These are phyloP conservation scores for Phrynosoma blainvillii DNA, from an alignment of 2,113 vertebrate species.

Conservation along the genomic window DNA sequence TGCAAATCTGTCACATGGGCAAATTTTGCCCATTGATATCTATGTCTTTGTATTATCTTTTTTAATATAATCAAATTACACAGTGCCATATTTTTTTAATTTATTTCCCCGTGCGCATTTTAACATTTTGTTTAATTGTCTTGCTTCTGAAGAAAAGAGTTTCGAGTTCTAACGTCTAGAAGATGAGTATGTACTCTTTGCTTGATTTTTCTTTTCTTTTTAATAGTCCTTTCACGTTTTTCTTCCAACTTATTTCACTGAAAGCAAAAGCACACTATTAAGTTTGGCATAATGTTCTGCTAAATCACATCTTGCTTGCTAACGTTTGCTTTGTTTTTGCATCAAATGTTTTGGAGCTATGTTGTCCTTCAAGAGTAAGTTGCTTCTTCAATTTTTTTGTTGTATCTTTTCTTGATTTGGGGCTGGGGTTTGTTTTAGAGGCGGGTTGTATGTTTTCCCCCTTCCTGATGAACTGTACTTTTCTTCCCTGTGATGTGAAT, in stretches of 20 bases:
- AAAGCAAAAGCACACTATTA: slow-evolving; percentile 3
- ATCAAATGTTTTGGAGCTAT: slow-evolving; percentile 72
- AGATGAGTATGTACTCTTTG: neutral
- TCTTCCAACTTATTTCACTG: fast-evolving
- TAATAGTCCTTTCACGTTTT: slow-evolving; percentile 25
- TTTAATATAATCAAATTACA: neutral
- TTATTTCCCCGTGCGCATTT: neutral
- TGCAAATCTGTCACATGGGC: neutral
- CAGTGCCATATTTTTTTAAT: slow-evolving; percentile 17
- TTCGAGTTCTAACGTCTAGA: neutral
- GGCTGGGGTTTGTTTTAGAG: slow-evolving; percentile 1
- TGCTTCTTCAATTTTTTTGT: slow-evolving; percentile 17
- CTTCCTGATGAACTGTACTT: neutral
- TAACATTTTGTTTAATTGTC: slow-evolving; percentile 1
- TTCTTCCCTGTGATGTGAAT: slow-evolving; percentile 19
- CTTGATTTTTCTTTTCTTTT: neutral
- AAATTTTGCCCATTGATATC: neutral
- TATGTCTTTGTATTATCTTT: neutral
- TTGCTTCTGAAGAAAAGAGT: neutral
- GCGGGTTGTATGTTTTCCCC: neutral
- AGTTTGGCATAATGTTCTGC: neutral
- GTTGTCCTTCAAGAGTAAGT: slow-evolving; percentile 73
- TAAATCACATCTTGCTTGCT: slow-evolving; percentile 38
- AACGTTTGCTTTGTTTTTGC: slow-evolving; percentile 64
- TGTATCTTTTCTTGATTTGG: neutral